Percentiles rank a stretch among this genome's conserved stretches.
Evolutionary conservation across 2,888 invertebrate species (phyloP).

Genomic region (Serripes groenlandicus): DNA sequence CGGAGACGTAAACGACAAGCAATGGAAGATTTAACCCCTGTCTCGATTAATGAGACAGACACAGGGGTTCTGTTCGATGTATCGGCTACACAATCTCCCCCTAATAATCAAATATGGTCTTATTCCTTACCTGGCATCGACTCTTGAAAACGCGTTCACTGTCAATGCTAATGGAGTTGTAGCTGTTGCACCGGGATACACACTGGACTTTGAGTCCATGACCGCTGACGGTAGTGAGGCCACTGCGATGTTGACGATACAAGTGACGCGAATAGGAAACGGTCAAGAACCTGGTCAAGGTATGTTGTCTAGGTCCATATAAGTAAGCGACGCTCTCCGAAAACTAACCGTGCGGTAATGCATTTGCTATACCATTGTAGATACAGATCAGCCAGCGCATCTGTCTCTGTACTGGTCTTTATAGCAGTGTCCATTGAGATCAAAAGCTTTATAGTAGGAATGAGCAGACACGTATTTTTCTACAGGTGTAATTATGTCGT

Average conservation of each 20-base stretch:
- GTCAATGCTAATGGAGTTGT: slow-evolving; percentile 46
- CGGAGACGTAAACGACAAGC: slow-evolving; percentile 29
- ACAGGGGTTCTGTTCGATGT: slow-evolving; percentile 44
- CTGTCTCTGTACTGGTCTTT: too few relatives aligned
- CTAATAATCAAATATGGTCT: slow-evolving; percentile 3
- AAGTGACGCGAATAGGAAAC: background rate
- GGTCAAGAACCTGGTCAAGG: too few relatives aligned
- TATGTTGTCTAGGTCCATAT: too few relatives aligned
- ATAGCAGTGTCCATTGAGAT: too few relatives aligned
- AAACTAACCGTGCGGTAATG: too few relatives aligned
- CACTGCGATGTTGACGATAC: background rate
- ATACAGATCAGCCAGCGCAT: too few relatives aligned
- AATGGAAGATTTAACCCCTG: slow-evolving; percentile 4
- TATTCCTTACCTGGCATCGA: slow-evolving; percentile 55
- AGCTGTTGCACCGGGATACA: slow-evolving; percentile 30
- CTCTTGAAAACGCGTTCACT: slow-evolving; percentile 47
- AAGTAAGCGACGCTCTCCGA: too few relatives aligned
- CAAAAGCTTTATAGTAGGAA: too few relatives aligned
- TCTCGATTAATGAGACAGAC: slow-evolving; percentile 40
- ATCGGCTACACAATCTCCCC: background rate
- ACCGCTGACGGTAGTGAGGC: background rate
- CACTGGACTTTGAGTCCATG: slow-evolving; percentile 50
- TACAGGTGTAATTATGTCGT: too few relatives aligned
- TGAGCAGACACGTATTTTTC: too few relatives aligned
- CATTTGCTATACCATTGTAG: too few relatives aligned